These are phyloP conservation scores for Pristiophorus japonicus DNA, from an alignment of 2,113 vertebrate species.

Conservation along the genomic window DNA sequence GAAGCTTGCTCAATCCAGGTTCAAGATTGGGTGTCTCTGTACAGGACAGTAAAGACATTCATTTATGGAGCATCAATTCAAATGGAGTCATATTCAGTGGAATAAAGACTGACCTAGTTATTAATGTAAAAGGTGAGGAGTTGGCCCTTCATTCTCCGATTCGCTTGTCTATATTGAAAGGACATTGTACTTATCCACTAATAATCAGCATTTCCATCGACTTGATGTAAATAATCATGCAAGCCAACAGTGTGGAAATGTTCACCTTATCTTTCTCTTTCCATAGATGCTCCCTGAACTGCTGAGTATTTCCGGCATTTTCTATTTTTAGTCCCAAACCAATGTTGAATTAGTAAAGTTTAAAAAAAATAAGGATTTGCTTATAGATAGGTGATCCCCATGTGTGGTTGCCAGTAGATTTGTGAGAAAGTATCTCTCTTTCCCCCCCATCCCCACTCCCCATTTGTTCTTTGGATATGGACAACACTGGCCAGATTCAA, in stretches of 20 bases:
- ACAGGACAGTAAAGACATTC: slow-evolving; percentile 64
- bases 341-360: background rate
- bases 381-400: background rate
- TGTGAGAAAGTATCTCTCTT: background rate
- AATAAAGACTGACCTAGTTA: slow-evolving; percentile 74
- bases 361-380: background rate
- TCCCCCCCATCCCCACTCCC: background rate
- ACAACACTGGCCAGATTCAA: background rate
- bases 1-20: slow-evolving; percentile 75
- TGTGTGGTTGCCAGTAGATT: background rate
- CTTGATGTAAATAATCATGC: background rate
- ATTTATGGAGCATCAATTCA: slow-evolving; percentile 75
- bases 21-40: slow-evolving; percentile 74
- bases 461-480: background rate
- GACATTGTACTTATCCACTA: no score
- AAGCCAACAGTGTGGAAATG: background rate
- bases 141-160: background rate
- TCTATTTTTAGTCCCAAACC: background rate
- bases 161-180: background rate
- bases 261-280: background rate
- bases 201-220: background rate
- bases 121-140: slow-evolving; percentile 91
- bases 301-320: background rate
- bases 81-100: slow-evolving; percentile 76
- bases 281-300: background rate